Base-by-base conservation (phyloP, 2,113 vertebrate genomes). In the Chaetura pelagica region DNA sequence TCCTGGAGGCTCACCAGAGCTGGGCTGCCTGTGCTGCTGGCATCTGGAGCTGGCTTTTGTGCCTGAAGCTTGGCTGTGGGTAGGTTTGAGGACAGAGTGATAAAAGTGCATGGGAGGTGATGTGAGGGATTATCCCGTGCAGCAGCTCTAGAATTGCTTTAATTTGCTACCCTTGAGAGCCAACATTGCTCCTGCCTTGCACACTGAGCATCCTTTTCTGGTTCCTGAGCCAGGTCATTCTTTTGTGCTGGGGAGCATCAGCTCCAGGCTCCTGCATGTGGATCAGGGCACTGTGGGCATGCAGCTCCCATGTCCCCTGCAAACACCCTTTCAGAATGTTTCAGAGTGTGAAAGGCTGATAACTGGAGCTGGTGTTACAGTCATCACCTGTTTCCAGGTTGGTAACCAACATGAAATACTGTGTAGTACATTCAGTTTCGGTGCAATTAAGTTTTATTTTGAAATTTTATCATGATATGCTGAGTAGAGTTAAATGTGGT, bases 111-210 rank as follows among this genome's bases (percentile, higher is more conserved):
- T 5, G 55, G 64, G 46, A 64, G 61, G 77, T 55, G 64, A 54
- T 3, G 0, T 23, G 34, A n/a, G 44, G 69, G 54, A 40, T 75
- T 79, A 19, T 40, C 30, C 58, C 1, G 0, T 0, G 3, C 0
- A 0, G 34, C 44, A 58, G 64, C 55, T 89, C n/a, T 63, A n/a
- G 84, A 44, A 40, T 54, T 62, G 61, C 93, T 91, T 40, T 90
- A 73, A 52, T 90, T 74, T 48, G n/a, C 44, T 68, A 9, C 23
- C 26, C 16, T 10, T 17, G 38, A 30, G 42, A n/a, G 19, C 29
- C 61, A 51, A 35, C 0, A 4, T 48, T 19, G 35, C 38, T 72
- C 29, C 54, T 26, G 23, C 52, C 20, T 22, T 55, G 38, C 24
- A 17, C 19, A 3, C 54, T 35, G 71, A 90, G 66, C 40, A 13